Evolutionary conservation across 2,888 invertebrate species (phyloP).

Genomic region (Camponotus fellah): DNA sequence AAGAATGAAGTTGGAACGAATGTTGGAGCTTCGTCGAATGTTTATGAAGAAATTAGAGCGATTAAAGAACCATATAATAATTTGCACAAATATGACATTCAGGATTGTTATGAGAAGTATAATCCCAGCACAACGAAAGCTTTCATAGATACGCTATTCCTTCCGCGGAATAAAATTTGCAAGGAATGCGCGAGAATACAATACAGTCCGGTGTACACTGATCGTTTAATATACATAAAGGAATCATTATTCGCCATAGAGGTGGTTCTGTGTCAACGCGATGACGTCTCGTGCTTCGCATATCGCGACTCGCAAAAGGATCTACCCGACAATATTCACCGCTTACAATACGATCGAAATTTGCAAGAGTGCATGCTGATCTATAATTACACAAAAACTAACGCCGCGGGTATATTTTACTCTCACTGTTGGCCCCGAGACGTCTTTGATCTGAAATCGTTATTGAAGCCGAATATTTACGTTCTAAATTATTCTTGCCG

Average conservation of each 20-base stretch:
- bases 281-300: conserved; percentile 73
- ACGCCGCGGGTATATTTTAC: conserved; percentile 78
- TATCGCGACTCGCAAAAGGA: conserved; percentile 47
- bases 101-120: conserved; percentile 73
- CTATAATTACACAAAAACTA: conserved; percentile 76
- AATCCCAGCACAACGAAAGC: conserved; percentile 68
- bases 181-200: conserved; percentile 72
- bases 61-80: conserved; percentile 40
- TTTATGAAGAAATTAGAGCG: conserved; percentile 77
- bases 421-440: conserved; percentile 63
- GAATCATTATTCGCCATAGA: conserved; percentile 76
- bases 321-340: conserved; percentile 15
- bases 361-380: conserved; percentile 78
- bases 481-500: conserved; percentile 59
- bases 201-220: conserved; percentile 81
- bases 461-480: conserved; percentile 73
- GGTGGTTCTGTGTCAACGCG: conserved; percentile 72
- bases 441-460: conserved; percentile 71
- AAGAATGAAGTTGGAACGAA: conserved; percentile 12
- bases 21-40: conserved; percentile 58
- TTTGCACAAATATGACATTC: conserved; percentile 69
- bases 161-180: conserved; percentile 74
- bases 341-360: conserved; percentile 61
- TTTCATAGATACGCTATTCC: conserved; percentile 67
- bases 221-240: conserved; percentile 79